Conservation (phyloP, 2,888 invertebrate genomes). For the Octonoba sinensis region DNA sequence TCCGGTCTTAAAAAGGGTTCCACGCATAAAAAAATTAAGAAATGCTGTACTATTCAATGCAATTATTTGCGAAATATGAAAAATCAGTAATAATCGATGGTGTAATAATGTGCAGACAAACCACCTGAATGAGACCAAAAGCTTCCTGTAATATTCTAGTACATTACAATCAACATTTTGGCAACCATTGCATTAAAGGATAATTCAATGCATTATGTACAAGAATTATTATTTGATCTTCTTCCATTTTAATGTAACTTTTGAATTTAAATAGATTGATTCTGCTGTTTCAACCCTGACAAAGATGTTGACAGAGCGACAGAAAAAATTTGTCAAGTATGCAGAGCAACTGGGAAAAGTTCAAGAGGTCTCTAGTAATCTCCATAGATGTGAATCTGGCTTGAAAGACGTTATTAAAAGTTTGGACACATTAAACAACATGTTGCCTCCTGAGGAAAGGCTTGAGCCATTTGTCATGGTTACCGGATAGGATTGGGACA, state of each 20-base stretch:
- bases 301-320: constrained; percentile 81
- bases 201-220: too few species aligned
- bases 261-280: constrained; percentile 76
- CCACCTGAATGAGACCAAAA: too few species aligned
- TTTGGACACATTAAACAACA: constrained; percentile 85
- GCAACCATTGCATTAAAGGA: too few species aligned
- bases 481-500: constrained; percentile 74
- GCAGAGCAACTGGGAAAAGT: constrained; percentile 88
- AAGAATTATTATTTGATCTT: too few species aligned
- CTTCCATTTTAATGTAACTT: not conserved
- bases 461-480: constrained; percentile 92
- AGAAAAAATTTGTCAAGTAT: constrained; percentile 86
- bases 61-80: too few species aligned
- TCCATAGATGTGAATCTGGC: constrained; percentile 84
- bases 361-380: constrained; percentile 84
- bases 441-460: constrained; percentile 84
- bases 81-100: too few species aligned
- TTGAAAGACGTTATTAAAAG: constrained; percentile 88
- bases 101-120: too few species aligned
- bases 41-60: too few species aligned
- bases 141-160: too few species aligned
- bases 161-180: too few species aligned
- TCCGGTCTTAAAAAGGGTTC: too few species aligned
- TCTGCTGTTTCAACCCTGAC: constrained; percentile 80
- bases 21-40: too few species aligned